These are phyloP conservation scores for Aphelenchoides avenae DNA, from an alignment of 1,140 invertebrate species.

Conservation along the genomic window DNA sequence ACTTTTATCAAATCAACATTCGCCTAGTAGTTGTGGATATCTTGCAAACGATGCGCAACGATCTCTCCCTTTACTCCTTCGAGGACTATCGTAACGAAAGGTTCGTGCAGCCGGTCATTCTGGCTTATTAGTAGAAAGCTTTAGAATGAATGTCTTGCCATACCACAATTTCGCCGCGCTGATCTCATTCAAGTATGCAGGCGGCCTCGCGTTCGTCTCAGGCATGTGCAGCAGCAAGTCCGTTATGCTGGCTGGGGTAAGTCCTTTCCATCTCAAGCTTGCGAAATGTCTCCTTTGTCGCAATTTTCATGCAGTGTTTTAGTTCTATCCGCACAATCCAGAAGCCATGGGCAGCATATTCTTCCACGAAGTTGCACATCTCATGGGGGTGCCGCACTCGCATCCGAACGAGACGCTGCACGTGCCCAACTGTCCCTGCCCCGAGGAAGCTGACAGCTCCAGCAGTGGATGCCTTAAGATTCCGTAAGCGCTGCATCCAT, in stretches of 20 bases:
- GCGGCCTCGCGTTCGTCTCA: constrained; percentile 51
- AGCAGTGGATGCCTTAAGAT: constrained; percentile 46
- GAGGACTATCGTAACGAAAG: constrained; percentile 47
- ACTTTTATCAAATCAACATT: constrained; percentile 52
- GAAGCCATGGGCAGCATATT: constrained; percentile 56
- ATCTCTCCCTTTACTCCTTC: constrained; percentile 54
- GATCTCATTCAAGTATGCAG: constrained; percentile 53
- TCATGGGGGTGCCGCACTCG: constrained; percentile 48
- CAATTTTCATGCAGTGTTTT: constrained; percentile 16
- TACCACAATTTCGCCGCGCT: constrained; percentile 52
- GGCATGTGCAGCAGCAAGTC: constrained; percentile 47
- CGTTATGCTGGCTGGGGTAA: constrained; percentile 52
- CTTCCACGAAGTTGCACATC: constrained; percentile 54
- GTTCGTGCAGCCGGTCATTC: constrained; percentile 4
- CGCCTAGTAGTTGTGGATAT: constrained; percentile 51
- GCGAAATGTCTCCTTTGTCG: constrained; percentile 1
- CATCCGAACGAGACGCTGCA: constrained; percentile 39
- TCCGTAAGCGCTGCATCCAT: constrained; percentile 41
- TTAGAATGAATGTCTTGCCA: constrained; percentile 36
- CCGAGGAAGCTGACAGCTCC: constrained; percentile 1
- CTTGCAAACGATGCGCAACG: constrained; percentile 42
- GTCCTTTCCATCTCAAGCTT: background rate
- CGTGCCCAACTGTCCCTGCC: constrained; percentile 50
- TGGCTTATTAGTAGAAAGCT: background rate
- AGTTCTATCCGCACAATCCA: constrained; percentile 57